A percentile compares a stretch with the other conserved stretches of the same genome.
Evolutionary conservation across 2,113 vertebrate genomes (phyloP).

Genomic region (Barbus barbus): DNA sequence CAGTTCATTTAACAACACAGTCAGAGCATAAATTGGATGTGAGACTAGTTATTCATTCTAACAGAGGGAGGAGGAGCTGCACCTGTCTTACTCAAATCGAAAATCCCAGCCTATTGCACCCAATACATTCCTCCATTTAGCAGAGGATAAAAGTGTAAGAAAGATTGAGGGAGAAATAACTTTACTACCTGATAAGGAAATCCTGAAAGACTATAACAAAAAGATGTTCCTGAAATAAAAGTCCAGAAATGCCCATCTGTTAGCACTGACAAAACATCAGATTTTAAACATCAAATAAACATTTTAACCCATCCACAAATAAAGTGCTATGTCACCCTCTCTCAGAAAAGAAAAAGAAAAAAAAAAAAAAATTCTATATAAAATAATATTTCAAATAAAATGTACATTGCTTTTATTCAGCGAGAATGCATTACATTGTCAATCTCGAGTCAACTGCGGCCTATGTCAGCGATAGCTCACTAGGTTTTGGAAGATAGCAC

Average conservation of each 20-base stretch:
- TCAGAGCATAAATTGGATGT: constrained; percentile 26
- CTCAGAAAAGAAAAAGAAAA: too few species aligned
- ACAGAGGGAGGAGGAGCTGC: background rate
- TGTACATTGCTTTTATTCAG: too few species aligned
- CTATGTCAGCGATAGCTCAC: background rate
- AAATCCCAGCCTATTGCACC: constrained; percentile 4
- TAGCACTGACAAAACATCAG: too few species aligned
- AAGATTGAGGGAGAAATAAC: constrained; percentile 1
- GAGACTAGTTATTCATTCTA: constrained; percentile 34
- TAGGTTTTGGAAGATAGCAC: background rate
- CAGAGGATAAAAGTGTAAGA: background rate
- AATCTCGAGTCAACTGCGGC: background rate
- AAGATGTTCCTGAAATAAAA: background rate
- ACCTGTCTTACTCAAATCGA: constrained; percentile 16
- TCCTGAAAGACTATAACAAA: background rate
- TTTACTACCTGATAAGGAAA: background rate
- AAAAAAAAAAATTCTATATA: too few species aligned
- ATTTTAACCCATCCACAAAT: too few species aligned
- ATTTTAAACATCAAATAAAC: too few species aligned
- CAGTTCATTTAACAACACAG: constrained; percentile 31
- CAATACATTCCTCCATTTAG: constrained; percentile 13
- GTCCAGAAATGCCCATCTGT: too few species aligned
- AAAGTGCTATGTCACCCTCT: too few species aligned
- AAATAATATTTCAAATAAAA: too few species aligned
- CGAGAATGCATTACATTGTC: too few species aligned